These are phyloP conservation scores for Lacerta bilineata DNA, from an alignment of 2,797 vertebrate genomes.

Conservation along the genomic window DNA sequence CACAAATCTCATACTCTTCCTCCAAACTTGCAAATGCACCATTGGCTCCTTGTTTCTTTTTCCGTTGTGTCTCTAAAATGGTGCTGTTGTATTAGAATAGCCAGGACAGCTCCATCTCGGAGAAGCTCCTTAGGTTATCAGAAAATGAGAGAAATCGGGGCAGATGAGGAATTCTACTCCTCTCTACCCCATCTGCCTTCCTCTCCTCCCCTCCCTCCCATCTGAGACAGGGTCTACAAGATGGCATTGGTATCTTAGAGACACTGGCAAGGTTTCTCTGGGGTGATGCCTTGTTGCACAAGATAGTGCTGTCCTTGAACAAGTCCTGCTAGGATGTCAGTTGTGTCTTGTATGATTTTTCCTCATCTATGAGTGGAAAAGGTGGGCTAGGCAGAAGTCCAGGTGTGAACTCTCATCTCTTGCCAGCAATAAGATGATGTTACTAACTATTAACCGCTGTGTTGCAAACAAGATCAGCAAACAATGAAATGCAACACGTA, in stretches of 20 bases:
- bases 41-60: not conserved
- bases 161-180: not conserved
- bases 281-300: not conserved
- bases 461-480: too few species aligned
- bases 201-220: not conserved
- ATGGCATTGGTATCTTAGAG: not conserved
- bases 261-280: not conserved
- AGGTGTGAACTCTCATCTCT: not conserved
- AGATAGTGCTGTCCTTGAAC: not conserved
- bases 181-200: not conserved
- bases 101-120: not conserved
- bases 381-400: not conserved
- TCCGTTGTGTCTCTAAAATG: not conserved
- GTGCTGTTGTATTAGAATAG: not conserved
- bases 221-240: not conserved
- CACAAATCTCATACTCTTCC: constrained; percentile 7
- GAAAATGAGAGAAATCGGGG: not conserved
- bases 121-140: not conserved
- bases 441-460: too few species aligned
- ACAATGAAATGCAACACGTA: too few species aligned
- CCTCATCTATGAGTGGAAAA: not conserved
- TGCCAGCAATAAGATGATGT: not conserved
- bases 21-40: not conserved
- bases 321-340: not conserved
- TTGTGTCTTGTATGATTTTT: not conserved